Conservation (phyloP, 2,797 vertebrate genomes). For the Fringilla coelebs region DNA sequence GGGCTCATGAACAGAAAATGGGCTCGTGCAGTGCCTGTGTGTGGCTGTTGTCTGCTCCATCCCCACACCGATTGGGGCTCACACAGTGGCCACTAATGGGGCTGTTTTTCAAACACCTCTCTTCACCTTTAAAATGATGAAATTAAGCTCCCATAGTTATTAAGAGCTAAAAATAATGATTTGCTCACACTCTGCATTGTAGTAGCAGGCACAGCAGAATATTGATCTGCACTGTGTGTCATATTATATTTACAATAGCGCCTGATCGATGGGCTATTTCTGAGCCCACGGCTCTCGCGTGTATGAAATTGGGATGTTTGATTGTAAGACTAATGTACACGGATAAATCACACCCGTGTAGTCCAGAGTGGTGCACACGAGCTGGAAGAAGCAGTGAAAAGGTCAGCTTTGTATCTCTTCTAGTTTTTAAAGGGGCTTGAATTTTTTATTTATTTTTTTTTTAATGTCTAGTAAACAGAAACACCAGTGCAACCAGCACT, state of each 20-base stretch:
- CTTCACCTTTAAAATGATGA: conserved; percentile 9
- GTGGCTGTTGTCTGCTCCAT: background rate
- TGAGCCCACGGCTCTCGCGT: background rate
- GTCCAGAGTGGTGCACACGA: background rate
- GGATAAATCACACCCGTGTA: background rate
- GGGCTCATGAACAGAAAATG: background rate
- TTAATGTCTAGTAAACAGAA: background rate
- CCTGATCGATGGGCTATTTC: conserved; percentile 52
- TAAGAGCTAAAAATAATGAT: conserved; percentile 45
- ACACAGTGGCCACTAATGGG: background rate
- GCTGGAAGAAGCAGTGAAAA: background rate
- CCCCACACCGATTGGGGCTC: accelerated
- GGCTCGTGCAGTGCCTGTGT: accelerated
- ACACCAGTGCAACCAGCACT: too few relatives aligned
- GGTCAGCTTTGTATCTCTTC: background rate
- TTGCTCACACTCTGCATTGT: background rate
- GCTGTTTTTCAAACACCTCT: background rate
- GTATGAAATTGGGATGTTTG: conserved; percentile 5
- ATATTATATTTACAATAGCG: conserved; percentile 4
- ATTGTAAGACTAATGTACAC: background rate
- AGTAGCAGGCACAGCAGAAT: background rate
- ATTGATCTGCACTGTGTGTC: conserved; percentile 24
- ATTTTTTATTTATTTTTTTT: background rate
- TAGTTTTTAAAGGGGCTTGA: background rate
- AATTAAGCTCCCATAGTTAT: conserved; percentile 27